Base-by-base conservation (phyloP, 2,888 invertebrate species). In the Stenolophus ochropezus region DNA sequence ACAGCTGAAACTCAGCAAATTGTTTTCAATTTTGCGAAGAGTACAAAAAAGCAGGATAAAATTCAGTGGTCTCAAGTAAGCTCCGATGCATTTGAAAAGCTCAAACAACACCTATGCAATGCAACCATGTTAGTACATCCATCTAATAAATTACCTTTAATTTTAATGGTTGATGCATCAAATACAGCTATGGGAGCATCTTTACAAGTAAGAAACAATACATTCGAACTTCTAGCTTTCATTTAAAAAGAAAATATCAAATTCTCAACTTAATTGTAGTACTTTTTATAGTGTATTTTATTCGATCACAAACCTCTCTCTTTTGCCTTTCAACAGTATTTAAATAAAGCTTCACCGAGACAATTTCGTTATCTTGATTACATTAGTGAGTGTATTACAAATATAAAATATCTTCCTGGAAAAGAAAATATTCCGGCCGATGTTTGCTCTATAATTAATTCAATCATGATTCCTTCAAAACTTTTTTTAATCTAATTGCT, bases 41-140 rank as follows among this genome's bases (percentile, higher is more conserved):
- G 20, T 53, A 18, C 53, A 2, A 33, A 33, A 8, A 58, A 58
- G 20, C 58, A 18, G 8, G 58, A 58, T n/a, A n/a, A 58, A 18
- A 58, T 58, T 58, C 11, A 58, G 5, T 58, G 58, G 58, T 16
- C 21, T 18, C 16, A 58, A 58, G 20, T 18, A 18, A 23, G 11
- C 58, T 20, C 4, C 2, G n/a, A 58, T 16, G 58, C 58, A 25
- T 58, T 58, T 58, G 18, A 58, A 58, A 14, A 58, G 4, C 5
- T 58, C 1, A 58, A 58, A 58, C n/a, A n/a, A 18, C 20, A 58
- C 18, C n/a, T 58, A n/a, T 58, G 16, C 5, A 58, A 58, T 58
- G 58, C 58, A n/a, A 58, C 58, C 16, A n/a, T 58, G n/a, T n/a
- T 58, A 58, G 58, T 20, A n/a, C 58, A 58, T 58, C 58, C 58